phyloP scores from a whole-genome alignment of 2,797 vertebrate species.

The Lophius americanus region DNA sequence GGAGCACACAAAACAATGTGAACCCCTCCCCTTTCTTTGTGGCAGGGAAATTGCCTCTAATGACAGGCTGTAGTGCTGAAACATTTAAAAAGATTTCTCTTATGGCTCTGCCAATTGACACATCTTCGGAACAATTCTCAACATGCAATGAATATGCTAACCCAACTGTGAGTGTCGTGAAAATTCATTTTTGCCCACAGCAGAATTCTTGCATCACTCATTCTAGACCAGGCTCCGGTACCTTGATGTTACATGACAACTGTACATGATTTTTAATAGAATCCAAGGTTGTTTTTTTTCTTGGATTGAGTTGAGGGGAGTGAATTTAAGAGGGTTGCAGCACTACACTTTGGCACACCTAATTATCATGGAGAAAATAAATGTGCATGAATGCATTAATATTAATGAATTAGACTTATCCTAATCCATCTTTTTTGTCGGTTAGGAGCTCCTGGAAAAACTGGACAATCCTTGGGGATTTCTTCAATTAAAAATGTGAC shows the following conservation, averaged over 20 bases:
- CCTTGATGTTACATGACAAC: constrained; percentile 49
- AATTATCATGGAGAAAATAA: constrained; percentile 72
- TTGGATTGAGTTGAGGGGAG: constrained; percentile 14
- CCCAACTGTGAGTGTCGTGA: constrained; percentile 6
- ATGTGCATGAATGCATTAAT: constrained; percentile 68
- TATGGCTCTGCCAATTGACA: constrained; percentile 62
- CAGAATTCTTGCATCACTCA: constrained; percentile 54
- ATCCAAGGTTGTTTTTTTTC: constrained; percentile 49
- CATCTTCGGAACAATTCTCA: constrained; percentile 49
- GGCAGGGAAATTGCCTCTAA: constrained; percentile 74
- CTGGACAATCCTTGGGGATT: constrained; percentile 69
- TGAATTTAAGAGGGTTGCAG: constrained; percentile 17
- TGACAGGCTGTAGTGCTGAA: constrained; percentile 62
- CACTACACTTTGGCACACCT: constrained; percentile 53
- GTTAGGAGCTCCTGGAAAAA: constrained; percentile 61
- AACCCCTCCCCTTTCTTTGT: constrained; percentile 70
- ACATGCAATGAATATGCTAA: constrained; percentile 54
- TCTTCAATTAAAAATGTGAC: constrained; percentile 77
- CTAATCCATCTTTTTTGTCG: constrained; percentile 58
- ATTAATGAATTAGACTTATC: constrained; percentile 73
- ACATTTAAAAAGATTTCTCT: constrained; percentile 63
- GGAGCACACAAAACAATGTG: constrained; percentile 63
- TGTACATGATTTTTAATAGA: constrained; percentile 42
- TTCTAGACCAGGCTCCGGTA: constrained; percentile 33
- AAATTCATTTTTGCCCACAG: constrained; percentile 41